Conservation (phyloP, 2,113 vertebrate species). For the Cervus canadensis region DNA sequence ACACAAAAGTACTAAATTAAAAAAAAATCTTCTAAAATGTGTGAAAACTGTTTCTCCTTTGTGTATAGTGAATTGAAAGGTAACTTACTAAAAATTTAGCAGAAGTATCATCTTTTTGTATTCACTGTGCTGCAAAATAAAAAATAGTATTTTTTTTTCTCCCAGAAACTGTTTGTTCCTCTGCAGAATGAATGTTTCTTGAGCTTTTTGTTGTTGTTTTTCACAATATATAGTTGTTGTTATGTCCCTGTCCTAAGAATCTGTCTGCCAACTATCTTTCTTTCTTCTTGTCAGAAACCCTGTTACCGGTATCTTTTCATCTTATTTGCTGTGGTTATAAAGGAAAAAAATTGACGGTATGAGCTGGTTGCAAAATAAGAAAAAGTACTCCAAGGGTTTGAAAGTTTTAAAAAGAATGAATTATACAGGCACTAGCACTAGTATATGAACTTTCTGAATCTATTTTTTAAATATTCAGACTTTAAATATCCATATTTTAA, state of each 20-base stretch:
- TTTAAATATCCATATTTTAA: background rate
- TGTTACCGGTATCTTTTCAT: background rate
- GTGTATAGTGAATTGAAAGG: slow-evolving; percentile 17
- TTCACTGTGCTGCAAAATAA: background rate
- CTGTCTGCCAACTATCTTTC: background rate
- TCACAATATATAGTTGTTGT: background rate
- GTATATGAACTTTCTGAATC: background rate
- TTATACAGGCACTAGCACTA: background rate
- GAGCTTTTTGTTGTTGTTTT: background rate
- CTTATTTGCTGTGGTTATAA: background rate
- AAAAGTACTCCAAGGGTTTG: background rate
- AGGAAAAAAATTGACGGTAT: background rate
- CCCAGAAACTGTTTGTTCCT: background rate
- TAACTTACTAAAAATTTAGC: slow-evolving; percentile 29
- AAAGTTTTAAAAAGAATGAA: background rate
- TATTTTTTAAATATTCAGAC: background rate
- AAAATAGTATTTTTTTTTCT: background rate
- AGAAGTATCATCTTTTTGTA: slow-evolving; percentile 20
- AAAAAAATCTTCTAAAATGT: slow-evolving; percentile 38
- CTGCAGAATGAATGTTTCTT: background rate
- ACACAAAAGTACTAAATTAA: slow-evolving; percentile 51
- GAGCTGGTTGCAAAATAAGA: background rate
- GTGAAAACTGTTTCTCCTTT: slow-evolving; percentile 31
- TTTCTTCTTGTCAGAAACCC: background rate
- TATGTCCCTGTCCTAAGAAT: background rate